A percentile compares a stretch with the other conserved stretches of the same genome.
phyloP scores from a whole-genome alignment of 1,140 invertebrate species.

The Dolichoris vasculosae region DNA sequence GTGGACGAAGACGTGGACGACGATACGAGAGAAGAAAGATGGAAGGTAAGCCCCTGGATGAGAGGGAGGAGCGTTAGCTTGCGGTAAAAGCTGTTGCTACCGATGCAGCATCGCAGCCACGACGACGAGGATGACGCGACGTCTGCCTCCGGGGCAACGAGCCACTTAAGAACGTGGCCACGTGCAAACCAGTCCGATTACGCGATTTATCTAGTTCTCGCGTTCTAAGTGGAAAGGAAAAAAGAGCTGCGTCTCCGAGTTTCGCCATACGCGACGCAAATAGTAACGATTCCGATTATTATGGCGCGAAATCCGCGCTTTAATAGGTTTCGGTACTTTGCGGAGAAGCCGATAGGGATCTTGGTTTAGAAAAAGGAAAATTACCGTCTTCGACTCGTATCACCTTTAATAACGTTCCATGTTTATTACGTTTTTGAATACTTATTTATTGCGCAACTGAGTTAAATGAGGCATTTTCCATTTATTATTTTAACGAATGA shows the following conservation, averaged over 20 bases:
- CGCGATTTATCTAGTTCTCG: slow-evolving; percentile 32
- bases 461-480: too few species aligned
- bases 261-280: background rate
- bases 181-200: slow-evolving; percentile 37
- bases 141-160: background rate
- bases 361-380: too few species aligned
- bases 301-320: too few species aligned
- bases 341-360: too few species aligned
- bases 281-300: background rate
- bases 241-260: background rate
- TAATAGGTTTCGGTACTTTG: too few species aligned
- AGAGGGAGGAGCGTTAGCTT: background rate
- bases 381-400: too few species aligned
- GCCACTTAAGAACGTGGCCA: background rate
- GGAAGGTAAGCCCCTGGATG: background rate
- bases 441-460: too few species aligned
- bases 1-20: background rate
- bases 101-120: background rate
- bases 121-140: background rate
- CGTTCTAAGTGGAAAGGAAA: slow-evolving; percentile 10
- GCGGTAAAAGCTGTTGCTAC: background rate
- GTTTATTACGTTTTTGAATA: too few species aligned
- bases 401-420: too few species aligned
- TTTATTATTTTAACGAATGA: too few species aligned
- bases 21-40: too few species aligned